phyloP scores from a whole-genome alignment of 2,113 vertebrate species.

The Emberiza fucata region DNA sequence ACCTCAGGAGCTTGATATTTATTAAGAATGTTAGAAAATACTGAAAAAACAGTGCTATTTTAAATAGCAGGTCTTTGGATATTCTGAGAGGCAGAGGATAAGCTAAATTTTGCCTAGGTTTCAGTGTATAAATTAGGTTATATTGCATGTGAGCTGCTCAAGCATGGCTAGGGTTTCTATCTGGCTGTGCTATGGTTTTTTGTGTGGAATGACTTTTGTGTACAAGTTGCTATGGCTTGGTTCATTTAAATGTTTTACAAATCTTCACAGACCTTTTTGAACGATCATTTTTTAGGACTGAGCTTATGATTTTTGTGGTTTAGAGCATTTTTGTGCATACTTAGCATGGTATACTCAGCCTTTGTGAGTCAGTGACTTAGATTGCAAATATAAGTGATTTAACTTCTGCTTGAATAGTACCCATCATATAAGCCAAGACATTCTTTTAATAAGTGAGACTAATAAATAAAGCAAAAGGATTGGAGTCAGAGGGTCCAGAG shows the following conservation, averaged over 20 bases:
- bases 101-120: neutral
- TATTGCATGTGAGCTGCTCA: neutral
- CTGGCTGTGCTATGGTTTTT: neutral
- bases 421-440: constrained; percentile 1
- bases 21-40: neutral
- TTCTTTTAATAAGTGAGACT: constrained; percentile 35
- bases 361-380: neutral
- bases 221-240: neutral
- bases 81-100: neutral
- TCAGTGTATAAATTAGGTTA: neutral
- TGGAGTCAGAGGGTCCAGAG: constrained; percentile 25
- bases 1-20: neutral
- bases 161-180: neutral
- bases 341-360: neutral
- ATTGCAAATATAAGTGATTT: neutral
- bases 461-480: constrained; percentile 39
- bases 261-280: neutral
- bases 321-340: neutral
- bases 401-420: constrained; percentile 13
- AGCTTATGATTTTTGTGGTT: neutral
- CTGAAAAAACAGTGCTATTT: neutral
- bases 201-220: neutral
- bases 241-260: neutral
- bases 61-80: neutral
- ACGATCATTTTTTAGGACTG: accelerated